A percentile compares a stretch with the other conserved stretches of the same genome.
Conservation (phyloP, 2,888 invertebrate species). For the Cephus sareptanus region DNA sequence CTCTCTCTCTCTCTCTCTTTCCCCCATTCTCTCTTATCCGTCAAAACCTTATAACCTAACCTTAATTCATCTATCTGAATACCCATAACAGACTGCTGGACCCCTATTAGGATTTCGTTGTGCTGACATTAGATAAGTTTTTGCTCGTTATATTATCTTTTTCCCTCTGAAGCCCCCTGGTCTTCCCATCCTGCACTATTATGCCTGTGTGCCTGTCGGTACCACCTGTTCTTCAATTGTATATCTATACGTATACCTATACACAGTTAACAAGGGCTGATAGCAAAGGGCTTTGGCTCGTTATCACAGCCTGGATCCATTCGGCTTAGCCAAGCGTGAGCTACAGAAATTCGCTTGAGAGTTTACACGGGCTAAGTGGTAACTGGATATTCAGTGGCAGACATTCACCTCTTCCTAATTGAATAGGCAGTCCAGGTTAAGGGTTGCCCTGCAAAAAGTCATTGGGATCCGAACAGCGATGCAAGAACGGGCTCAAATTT, state of each 20-base stretch:
- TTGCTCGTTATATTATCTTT: neutral
- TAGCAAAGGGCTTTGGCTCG: slow-evolving; percentile 2
- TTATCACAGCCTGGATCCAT: slow-evolving; percentile 10
- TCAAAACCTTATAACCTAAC: neutral
- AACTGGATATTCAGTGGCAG: neutral
- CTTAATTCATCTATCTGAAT: neutral
- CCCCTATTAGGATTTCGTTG: neutral
- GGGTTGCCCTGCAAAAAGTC: neutral
- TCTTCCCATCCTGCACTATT: neutral
- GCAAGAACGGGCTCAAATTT: neutral
- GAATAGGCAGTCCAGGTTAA: neutral
- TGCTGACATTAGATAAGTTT: neutral
- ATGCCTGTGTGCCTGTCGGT: neutral
- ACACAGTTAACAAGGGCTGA: neutral
- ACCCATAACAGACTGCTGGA: neutral
- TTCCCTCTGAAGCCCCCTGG: neutral
- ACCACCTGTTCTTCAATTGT: neutral
- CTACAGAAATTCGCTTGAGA: neutral
- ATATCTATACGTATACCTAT: neutral
- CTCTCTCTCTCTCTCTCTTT: no score
- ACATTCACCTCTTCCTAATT: neutral
- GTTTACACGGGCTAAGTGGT: neutral
- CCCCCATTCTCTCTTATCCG: neutral
- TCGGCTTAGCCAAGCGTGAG: neutral
- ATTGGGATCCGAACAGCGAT: neutral